phyloP scores from a whole-genome alignment of 2,113 vertebrate species.

The Muntiacus muntjak region DNA sequence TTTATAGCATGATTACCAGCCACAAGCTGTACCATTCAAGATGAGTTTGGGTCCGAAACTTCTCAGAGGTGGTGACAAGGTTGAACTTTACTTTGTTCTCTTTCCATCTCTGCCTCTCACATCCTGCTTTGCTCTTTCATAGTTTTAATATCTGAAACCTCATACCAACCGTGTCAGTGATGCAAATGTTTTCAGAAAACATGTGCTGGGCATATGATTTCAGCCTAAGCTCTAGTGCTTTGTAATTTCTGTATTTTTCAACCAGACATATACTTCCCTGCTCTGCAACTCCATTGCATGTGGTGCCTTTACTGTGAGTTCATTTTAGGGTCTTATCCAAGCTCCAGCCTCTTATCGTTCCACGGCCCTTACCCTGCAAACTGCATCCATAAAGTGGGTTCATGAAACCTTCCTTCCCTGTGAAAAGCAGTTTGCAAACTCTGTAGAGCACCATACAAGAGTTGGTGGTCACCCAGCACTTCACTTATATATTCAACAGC shows the following conservation, averaged over 20 bases:
- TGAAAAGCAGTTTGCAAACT: neutral
- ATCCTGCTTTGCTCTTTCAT: constrained; percentile 73
- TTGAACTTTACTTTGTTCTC: constrained; percentile 71
- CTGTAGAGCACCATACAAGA: neutral
- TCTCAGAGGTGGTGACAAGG: constrained; percentile 60
- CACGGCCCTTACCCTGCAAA: neutral
- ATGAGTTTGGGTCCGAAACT: constrained; percentile 43
- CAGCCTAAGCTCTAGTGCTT: neutral
- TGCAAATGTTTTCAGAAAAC: constrained; percentile 66
- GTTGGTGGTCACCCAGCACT: neutral
- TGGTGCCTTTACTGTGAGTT: constrained; percentile 26
- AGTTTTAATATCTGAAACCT: constrained; percentile 71
- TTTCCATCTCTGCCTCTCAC: constrained; percentile 67
- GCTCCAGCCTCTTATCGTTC: neutral
- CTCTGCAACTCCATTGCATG: neutral
- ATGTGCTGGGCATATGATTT: constrained; percentile 71
- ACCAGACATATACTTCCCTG: neutral
- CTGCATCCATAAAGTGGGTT: neutral
- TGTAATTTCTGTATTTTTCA: constrained; percentile 33
- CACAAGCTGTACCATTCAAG: constrained; percentile 20
- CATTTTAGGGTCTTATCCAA: constrained; percentile 15
- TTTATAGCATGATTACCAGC: neutral
- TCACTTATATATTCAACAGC: neutral
- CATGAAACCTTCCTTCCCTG: neutral
- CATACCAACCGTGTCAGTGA: constrained; percentile 56